Evolutionary conservation across 2,797 vertebrate species (phyloP), one percentile per base, ranked within the genome.

Genomic region (Balearica regulorum): DNA sequence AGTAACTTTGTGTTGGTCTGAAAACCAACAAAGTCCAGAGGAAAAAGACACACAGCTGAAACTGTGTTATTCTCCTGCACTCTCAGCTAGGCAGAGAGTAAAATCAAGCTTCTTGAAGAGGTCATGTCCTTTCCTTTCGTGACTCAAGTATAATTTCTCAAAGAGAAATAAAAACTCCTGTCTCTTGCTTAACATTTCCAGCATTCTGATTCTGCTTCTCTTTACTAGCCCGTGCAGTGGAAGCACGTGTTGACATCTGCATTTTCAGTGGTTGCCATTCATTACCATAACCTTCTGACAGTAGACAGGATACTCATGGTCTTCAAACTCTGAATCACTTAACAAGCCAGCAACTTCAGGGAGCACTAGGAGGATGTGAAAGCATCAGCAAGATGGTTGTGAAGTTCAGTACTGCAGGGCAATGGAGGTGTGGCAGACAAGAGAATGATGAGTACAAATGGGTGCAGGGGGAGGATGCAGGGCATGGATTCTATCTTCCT

Each of bases 361-460:
- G 14, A 83, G 29, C 25, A 17, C 13, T 28, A 16, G 6, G n/a
- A n/a, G n/a, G 20, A 17, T 25, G 9, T 19, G 46, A 66, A 19
- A 88, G 44, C n/a, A 37, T 69, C 81, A 72, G 44, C 20, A 82
- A 43, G 4, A 39, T 5, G 17, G 43, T 84, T 70, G 65, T 55
- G 37, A 87, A 90, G 57, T 48, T 85, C 62, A 88, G 22, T 6
- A 29, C 35, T 54, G 10, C 20, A 41, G 62, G 76, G 39, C n/a
- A 69, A 8, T 0, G 1, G 35, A 76, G 70, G 2, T 79, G 51
- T 16, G 48, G 33, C 2, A 6, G 48, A 20, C 22, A 49, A 16
- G 17, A 57, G 49, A 57, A 64, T 6, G 4, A 44, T 0, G 1
- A 46, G 13, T 49, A 39, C 4, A 44, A 58, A 46, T 0, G 0